Conservation (phyloP, 2,797 vertebrate genomes). For the Melanotaenia nigrans region DNA sequence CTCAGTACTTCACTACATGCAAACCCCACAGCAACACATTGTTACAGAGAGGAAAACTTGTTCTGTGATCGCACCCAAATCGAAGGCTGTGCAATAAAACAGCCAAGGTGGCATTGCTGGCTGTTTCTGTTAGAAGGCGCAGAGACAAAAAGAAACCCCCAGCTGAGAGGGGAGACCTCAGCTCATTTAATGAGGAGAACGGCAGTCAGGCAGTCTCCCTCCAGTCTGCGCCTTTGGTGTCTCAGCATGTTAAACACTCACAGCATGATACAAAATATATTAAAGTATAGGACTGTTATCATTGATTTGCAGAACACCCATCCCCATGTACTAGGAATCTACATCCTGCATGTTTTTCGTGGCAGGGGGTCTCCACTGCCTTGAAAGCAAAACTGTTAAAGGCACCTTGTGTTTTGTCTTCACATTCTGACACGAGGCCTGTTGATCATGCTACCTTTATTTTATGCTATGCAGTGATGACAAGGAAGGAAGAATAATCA, state of each 20-base stretch:
- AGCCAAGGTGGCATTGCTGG: constrained; percentile 72
- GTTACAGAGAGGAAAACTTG: constrained; percentile 23
- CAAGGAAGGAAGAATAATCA: constrained; percentile 57
- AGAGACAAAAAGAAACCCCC: constrained; percentile 75
- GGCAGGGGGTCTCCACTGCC: constrained; percentile 62
- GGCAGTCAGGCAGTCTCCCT: constrained; percentile 84
- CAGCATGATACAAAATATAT: constrained; percentile 88
- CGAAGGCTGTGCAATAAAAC: constrained; percentile 57
- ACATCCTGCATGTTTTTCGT: constrained; percentile 64
- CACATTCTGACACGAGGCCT: constrained; percentile 47
- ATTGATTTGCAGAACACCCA: constrained; percentile 84
- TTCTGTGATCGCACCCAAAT: constrained; percentile 39
- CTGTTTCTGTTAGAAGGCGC: constrained; percentile 66
- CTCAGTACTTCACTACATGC: not conserved
- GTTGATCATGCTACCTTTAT: constrained; percentile 18
- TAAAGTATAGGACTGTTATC: constrained; percentile 84
- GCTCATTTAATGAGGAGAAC: constrained; percentile 88
- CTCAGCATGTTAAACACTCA: constrained; percentile 91
- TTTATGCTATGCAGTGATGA: constrained; percentile 55
- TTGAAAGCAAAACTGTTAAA: constrained; percentile 57
- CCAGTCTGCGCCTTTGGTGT: constrained; percentile 82
- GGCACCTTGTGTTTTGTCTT: constrained; percentile 67
- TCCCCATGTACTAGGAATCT: constrained; percentile 74
- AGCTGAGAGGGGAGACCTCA: constrained; percentile 82
- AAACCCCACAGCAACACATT: not conserved